phyloP scores from a whole-genome alignment of 2,113 vertebrate species.

The Nettapus auritus region DNA sequence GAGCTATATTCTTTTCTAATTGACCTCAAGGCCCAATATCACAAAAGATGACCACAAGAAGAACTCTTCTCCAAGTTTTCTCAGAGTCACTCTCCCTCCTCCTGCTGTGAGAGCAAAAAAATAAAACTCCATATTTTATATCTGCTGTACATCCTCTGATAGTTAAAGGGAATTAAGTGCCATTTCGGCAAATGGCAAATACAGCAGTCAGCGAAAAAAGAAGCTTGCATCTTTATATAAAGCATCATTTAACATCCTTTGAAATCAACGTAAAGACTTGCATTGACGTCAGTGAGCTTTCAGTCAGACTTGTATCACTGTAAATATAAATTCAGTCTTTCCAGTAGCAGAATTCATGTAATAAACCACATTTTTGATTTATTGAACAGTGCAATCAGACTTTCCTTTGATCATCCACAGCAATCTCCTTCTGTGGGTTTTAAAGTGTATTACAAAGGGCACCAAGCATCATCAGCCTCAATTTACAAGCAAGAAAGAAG shows the following conservation, averaged over 20 bases:
- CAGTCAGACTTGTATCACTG: slow-evolving; percentile 10
- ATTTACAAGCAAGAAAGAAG: slow-evolving; percentile 3
- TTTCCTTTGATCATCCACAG: slow-evolving; percentile 39
- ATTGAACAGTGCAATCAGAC: background rate
- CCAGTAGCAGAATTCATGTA: slow-evolving; percentile 29
- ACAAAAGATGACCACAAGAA: background rate
- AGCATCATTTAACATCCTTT: slow-evolving; percentile 37
- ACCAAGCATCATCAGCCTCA: background rate
- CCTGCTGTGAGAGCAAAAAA: background rate
- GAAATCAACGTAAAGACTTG: slow-evolving; percentile 27
- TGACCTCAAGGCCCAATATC: background rate
- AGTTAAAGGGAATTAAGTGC: background rate
- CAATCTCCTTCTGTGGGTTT: slow-evolving; percentile 22
- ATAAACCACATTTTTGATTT: slow-evolving; percentile 46
- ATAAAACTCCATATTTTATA: background rate
- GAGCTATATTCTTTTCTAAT: background rate
- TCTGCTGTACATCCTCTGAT: background rate
- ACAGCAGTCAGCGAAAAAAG: background rate
- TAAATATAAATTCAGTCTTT: slow-evolving; percentile 47
- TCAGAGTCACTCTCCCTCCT: background rate
- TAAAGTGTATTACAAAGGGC: slow-evolving; percentile 14
- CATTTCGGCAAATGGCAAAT: background rate
- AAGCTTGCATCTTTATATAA: slow-evolving; percentile 11
- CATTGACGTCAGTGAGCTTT: slow-evolving; percentile 49
- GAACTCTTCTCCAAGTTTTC: background rate